Conservation (phyloP, 1,140 invertebrate species). For the Lysiphlebus fabarum region DNA sequence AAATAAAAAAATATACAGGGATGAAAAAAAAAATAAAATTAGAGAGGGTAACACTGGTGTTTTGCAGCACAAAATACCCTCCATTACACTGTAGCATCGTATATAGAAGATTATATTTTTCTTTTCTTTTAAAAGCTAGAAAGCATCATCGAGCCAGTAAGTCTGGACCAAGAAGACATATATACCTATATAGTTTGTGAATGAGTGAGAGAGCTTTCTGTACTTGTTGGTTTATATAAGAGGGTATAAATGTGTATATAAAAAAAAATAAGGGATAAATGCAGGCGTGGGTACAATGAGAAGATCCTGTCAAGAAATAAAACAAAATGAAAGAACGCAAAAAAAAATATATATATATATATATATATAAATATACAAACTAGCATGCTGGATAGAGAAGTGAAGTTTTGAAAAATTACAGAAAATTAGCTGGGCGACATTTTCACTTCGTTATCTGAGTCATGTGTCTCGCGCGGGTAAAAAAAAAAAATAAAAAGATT, state of each 20-base stretch:
- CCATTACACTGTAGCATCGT: conserved; percentile 50
- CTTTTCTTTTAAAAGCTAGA: conserved; percentile 31
- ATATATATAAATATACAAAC: neutral
- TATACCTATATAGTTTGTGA: no score
- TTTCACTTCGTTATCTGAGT: conserved; percentile 46
- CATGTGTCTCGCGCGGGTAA: conserved; percentile 30
- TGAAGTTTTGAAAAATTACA: conserved; percentile 46
- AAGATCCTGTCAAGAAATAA: conserved; percentile 2
- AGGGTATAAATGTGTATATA: neutral
- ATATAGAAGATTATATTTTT: conserved; percentile 49
- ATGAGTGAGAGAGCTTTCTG: neutral
- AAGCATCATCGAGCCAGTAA: conserved; percentile 35
- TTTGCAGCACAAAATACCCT: conserved; percentile 53
- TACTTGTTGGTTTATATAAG: neutral
- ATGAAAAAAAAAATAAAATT: conserved; percentile 18
- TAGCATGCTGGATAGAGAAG: conserved; percentile 18
- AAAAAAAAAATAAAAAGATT: conserved; percentile 16
- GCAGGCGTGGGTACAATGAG: neutral
- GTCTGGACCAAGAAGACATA: conserved; percentile 27
- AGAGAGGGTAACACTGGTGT: conserved; percentile 37
- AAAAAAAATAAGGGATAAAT: neutral
- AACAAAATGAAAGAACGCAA: conserved; percentile 4
- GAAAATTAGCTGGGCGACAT: conserved; percentile 48
- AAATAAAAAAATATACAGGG: conserved; percentile 24
- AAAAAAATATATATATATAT: neutral